Conservation (phyloP, 1,140 invertebrate genomes). For the Anadara kagoshimensis region DNA sequence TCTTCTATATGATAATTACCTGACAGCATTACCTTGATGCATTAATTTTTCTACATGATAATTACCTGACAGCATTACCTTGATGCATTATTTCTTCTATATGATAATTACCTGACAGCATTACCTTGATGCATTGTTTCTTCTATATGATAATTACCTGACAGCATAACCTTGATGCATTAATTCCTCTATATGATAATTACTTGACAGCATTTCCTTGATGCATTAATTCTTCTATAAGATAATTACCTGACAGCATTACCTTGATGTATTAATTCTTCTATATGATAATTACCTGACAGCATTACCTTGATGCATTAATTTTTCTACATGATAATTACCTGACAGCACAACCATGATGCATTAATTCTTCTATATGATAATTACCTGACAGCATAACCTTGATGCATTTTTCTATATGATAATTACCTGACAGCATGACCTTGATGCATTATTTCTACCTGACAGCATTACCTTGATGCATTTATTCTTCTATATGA, state of each 20-base stretch:
- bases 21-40: constrained; percentile 66
- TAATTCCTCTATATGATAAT: constrained; percentile 76
- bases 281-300: constrained; percentile 76
- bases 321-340: constrained; percentile 76
- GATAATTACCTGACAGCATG: constrained; percentile 68
- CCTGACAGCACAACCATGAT: constrained; percentile 66
- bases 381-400: constrained; percentile 68
- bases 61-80: constrained; percentile 68
- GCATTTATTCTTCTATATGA: constrained; percentile 77
- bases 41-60: constrained; percentile 78
- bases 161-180: constrained; percentile 73
- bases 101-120: constrained; percentile 69
- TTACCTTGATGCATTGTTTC: constrained; percentile 74
- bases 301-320: constrained; percentile 73
- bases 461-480: constrained; percentile 67
- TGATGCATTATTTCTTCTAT: constrained; percentile 76
- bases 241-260: constrained; percentile 68
- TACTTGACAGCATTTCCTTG: constrained; percentile 68
- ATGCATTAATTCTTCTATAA: constrained; percentile 76
- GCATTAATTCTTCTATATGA: constrained; percentile 77
- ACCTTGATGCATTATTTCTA: constrained; percentile 74
- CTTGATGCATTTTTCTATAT: constrained; percentile 74
- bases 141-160: constrained; percentile 76
- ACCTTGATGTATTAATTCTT: constrained; percentile 74
- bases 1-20: constrained; percentile 76